Evolutionary conservation across 2,113 vertebrate species (phyloP).

Genomic region (Brachirus orientalis): DNA sequence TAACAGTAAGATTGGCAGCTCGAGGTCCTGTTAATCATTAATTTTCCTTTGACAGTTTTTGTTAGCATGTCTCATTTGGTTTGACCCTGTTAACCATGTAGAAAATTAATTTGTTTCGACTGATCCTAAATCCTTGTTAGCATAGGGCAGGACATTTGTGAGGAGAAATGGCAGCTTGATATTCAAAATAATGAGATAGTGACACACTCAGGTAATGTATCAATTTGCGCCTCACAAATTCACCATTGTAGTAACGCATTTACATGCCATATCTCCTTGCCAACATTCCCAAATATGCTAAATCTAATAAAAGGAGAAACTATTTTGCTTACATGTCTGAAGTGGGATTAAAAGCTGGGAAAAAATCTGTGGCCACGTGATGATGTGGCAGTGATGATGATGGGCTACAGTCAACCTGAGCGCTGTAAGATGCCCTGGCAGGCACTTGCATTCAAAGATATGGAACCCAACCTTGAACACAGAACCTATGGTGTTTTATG

Average conservation of each 20-base stretch:
- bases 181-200: conserved; percentile 32
- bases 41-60: conserved; percentile 48
- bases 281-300: neutral
- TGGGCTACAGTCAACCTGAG: no score
- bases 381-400: no score
- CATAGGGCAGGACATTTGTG: conserved; percentile 34
- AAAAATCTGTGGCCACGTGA: no score
- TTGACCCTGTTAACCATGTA: conserved; percentile 49
- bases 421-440: no score
- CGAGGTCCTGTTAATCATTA: conserved; percentile 43
- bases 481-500: no score
- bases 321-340: no score
- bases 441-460: no score
- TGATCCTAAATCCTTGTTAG: conserved; percentile 63
- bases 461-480: no score
- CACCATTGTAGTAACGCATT: neutral
- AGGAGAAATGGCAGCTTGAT: conserved; percentile 34
- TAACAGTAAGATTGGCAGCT: conserved; percentile 56
- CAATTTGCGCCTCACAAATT: conserved; percentile 16
- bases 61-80: conserved; percentile 58
- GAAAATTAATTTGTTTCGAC: conserved; percentile 63
- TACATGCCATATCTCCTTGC: conserved; percentile 1
- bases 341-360: no score
- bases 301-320: no score
- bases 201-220: conserved; percentile 26